Conservation (phyloP, 2,113 vertebrate genomes). For the Antigone vipio region DNA sequence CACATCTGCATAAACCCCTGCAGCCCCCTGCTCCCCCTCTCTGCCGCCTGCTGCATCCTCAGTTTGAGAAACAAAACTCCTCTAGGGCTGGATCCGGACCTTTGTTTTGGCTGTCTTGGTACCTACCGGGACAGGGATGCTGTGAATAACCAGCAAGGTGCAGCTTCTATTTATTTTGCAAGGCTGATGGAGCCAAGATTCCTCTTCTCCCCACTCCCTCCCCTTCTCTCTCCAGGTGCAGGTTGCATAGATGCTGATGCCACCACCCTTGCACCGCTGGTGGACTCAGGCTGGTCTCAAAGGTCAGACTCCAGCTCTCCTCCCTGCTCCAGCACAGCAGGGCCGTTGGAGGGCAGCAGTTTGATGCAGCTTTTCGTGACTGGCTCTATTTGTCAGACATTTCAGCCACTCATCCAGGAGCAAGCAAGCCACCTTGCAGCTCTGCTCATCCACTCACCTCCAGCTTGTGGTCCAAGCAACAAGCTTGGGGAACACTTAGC, state of each 20-base stretch:
- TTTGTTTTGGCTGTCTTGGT: rapidly evolving
- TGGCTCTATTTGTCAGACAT: neutral
- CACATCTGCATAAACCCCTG: neutral
- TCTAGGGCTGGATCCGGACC: neutral
- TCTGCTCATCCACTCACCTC: neutral
- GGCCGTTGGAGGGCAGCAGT: neutral
- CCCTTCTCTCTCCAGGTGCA: neutral
- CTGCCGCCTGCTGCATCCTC: neutral
- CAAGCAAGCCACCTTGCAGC: neutral
- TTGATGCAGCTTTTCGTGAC: neutral
- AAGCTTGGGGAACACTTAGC: rapidly evolving
- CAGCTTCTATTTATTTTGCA: neutral
- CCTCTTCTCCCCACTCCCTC: neutral
- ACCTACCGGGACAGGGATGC: neutral
- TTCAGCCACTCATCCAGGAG: neutral
- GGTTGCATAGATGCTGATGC: neutral
- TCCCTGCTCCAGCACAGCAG: neutral
- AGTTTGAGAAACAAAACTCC: neutral
- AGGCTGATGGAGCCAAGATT: neutral
- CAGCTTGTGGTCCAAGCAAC: neutral
- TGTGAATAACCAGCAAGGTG: neutral
- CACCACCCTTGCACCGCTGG: rapidly evolving
- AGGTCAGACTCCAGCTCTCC: neutral
- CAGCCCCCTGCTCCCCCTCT: neutral
- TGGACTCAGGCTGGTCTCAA: neutral